Evolutionary conservation across 2,888 invertebrate species (phyloP), one percentile per base, ranked within the genome.

Genomic region (Proisotoma minuta): DNA sequence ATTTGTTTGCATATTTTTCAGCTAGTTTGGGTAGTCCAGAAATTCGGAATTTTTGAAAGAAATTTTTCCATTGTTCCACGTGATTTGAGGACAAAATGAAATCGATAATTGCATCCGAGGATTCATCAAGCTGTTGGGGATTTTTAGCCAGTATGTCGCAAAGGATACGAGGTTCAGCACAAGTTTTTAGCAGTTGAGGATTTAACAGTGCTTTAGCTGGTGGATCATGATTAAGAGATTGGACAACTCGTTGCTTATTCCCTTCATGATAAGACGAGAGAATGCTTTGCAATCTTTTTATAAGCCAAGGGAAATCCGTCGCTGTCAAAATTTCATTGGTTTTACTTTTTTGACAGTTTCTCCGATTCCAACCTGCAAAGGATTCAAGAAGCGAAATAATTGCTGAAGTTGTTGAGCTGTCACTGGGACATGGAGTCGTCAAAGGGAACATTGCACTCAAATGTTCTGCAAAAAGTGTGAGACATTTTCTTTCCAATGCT

Each of bases 361-460:
- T 57, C 8, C 59, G 50, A 28, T 68, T 68, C 65, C 65, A 68
- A 4, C 66, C 65, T 2, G 62, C 51, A 43, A 66, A 54, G 3
- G 65, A 63, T 28, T 66, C 65, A 1, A 57, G 57, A 51, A 66
- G 53, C 10, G 63, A 61, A 22, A 68, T 66, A 5, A 68, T 62
- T 23, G 60, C 60, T 8, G 65, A 65, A 12, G 63, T 63, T 3
- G 64, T 49, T 12, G 61, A 62, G 12, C 62, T 62, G 39, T 68
- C 62, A 51, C 62, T 62, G 1, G 68, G 60, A 26, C 61, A 63
- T 4, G 65, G 62, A 1, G 59, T 61, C 40, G 57, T 22, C 8
- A 24, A 8, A 1, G 65, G 63, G 26, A 60, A 68, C 26, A 66
- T 62, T 28, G 59, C 40, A 1, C 61, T 28, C 24, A 68, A 51